Percentiles rank a stretch among this genome's conserved stretches.
phyloP scores from a whole-genome alignment of 2,888 invertebrate genomes.

The Rotaria sp. region DNA sequence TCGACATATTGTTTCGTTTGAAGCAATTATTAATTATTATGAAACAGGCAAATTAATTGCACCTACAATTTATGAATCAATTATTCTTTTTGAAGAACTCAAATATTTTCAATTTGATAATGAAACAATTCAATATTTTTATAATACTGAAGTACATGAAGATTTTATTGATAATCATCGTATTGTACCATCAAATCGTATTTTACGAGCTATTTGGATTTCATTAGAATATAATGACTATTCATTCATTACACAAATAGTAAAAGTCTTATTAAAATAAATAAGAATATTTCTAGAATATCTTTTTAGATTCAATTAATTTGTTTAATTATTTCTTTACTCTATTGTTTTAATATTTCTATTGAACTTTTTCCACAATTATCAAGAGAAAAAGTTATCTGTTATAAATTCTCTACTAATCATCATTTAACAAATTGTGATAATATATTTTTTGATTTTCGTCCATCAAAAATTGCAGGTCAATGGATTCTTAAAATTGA shows the following conservation, averaged over 20 bases:
- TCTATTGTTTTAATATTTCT: background rate
- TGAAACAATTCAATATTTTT: background rate
- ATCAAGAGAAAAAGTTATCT: background rate
- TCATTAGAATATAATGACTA: slow-evolving; percentile 21
- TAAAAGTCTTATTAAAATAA: background rate
- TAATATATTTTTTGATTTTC: slow-evolving; percentile 21
- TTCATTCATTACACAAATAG: background rate
- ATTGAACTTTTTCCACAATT: background rate
- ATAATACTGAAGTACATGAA: background rate
- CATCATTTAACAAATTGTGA: background rate
- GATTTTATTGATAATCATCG: background rate
- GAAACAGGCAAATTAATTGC: slow-evolving; percentile 16
- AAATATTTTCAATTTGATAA: slow-evolving; percentile 25
- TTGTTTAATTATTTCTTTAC: slow-evolving; percentile 22
- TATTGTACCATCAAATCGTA: background rate
- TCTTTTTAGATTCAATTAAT: slow-evolving; percentile 13
- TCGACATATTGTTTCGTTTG: slow-evolving; percentile 19
- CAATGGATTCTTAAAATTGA: background rate
- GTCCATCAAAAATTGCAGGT: background rate
- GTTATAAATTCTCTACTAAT: background rate
- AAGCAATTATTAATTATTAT: slow-evolving; percentile 26
- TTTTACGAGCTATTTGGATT: background rate
- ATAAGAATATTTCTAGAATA: background rate
- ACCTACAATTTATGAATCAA: background rate
- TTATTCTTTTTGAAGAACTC: background rate